Percentiles rank a stretch among this genome's conserved stretches.
Evolutionary conservation across 2,888 invertebrate species (phyloP).

Genomic region (Helobdella robusta): DNA sequence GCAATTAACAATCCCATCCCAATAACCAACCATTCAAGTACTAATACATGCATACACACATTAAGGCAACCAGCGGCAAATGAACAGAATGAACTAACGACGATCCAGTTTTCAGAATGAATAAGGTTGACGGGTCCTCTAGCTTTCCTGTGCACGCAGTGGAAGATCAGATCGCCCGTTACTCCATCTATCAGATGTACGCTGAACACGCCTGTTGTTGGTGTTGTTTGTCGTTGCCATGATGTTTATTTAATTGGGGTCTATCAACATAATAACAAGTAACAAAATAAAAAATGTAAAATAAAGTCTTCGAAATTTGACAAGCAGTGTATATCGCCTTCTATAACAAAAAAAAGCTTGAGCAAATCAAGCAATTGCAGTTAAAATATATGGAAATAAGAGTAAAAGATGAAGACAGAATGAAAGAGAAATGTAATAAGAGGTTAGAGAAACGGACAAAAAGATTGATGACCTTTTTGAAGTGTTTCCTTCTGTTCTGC

Average conservation of each 20-base stretch:
- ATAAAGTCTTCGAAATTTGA: no score
- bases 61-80: neutral
- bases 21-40: neutral
- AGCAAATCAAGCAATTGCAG: no score
- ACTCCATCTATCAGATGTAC: conserved; percentile 81
- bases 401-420: neutral
- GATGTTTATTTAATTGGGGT: neutral
- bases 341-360: no score
- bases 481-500: neutral
- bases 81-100: no score
- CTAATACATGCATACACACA: neutral
- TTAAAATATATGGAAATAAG: neutral
- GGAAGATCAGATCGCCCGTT: conserved; percentile 74
- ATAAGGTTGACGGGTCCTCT: conserved; percentile 74
- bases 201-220: conserved; percentile 55
- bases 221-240: neutral
- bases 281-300: neutral
- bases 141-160: conserved; percentile 73
- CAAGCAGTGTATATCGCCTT: no score
- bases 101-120: conserved; percentile 92
- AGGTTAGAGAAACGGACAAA: neutral
- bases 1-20: neutral
- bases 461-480: neutral
- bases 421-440: neutral
- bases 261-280: neutral